Evolutionary conservation across 2,797 vertebrate species (phyloP), one percentile per base, ranked within the genome.

Genomic region (Phaenicophaeus curvirostris): DNA sequence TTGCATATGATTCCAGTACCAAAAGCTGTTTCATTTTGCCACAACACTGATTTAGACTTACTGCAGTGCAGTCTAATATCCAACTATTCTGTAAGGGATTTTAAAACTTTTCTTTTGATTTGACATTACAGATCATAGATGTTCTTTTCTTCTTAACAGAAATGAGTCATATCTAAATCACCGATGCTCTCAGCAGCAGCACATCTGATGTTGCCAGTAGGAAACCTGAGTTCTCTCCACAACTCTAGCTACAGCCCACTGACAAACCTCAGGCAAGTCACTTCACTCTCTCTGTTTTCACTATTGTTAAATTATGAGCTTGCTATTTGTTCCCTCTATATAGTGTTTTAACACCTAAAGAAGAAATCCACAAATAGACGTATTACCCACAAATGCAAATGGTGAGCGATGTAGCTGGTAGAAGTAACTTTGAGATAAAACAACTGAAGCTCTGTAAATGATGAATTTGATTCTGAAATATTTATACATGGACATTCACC

Each of bases 401-500:
- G 2, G 23, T 20, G 35, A 63, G 48, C 53, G 69, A 5, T 4
- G 3, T 4, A 28, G 33, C 48, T 44, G 51, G 54, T 25, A 63
- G 53, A 87, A 72, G 21, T 11, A 63, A 71, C 13, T 44, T 87
- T 21, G 62, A 74, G 37, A 73, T 35, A 88, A 61, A 78, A n/a
- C 17, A 76, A 13, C 1, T 41, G 11, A 14, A 87, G 30, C 5
- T 9, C 4, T 12, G 0, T 3, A 79, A 74, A 67, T 8, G 6
- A 28, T 89, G 24, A 54, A 83, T 55, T 75, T 27, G 42, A 18
- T 57, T 85, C 31, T 50, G 15, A 68, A 62, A 11, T 28, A 74
- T 42, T 71, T 62, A 11, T 21, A n/a, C 3, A n/a, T 2, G 5
- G 46, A 63, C 17, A 50, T 66, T 86, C 39, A 65, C 16, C 30